Base-by-base conservation (phyloP, 2,113 vertebrate species). In the Mesocricetus auratus region DNA sequence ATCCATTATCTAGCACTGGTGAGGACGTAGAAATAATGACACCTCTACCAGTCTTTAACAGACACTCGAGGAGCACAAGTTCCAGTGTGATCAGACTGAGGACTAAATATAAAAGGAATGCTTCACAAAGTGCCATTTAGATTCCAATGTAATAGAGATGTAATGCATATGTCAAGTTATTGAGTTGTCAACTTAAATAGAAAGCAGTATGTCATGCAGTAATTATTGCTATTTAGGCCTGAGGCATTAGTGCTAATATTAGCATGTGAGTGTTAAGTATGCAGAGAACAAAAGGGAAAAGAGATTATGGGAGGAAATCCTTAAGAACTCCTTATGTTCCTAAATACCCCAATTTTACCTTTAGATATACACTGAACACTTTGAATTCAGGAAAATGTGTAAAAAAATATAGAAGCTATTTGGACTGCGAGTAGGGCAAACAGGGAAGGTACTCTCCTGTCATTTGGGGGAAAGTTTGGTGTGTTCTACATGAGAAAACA, bases 181-280 rank as follows among this genome's bases (percentile, higher is more conserved):
- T 98, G 98, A 98, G 98, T 96, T 97, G 94, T 98, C 97, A 97
- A 71, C 96, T 97, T 97, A 98, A 98, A 98, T 94, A 98, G 97
- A 98, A 98, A 81, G 53, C 94, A 69, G 97, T 96, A 71, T 98
- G 97, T 98, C 98, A 98, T 95, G 90, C 89, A 90, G 88, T 88
- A 98, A 97, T 93, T 98, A 97, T 97, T 97, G 97, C 94, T 97
- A 86, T 79, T 94, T 97, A 95, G 95, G 94, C 96, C 4, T 0
- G 58, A 93, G 97, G 98, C 96, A 96, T 95, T 85, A 90, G 24
- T 92, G 86, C n/a, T 98, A 98, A 96, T 98, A 97, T 98, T 98
- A 98, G 92, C 94, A 94, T 22, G 9, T 73, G 87, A 97, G 90
- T 78, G 96, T 96, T 90, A 98, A 97, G 82, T 94, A 82, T 39